Conservation (phyloP, 2,113 vertebrate genomes). For the Origma solitaria region DNA sequence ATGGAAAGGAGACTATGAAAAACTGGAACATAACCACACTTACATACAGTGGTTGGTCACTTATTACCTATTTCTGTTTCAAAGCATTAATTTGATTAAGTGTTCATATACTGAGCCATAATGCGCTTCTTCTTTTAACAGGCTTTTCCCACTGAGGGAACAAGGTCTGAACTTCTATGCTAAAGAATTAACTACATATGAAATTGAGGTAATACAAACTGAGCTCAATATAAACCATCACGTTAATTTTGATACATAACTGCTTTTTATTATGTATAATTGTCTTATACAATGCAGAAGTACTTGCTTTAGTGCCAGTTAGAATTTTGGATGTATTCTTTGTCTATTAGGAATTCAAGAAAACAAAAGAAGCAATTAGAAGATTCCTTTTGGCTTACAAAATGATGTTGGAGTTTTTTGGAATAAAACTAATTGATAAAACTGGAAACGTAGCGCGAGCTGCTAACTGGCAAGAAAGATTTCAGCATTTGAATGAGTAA, state of each 20-base stretch:
- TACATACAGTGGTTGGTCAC: conserved; percentile 95
- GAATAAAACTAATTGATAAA: conserved; percentile 92
- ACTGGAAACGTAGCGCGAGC: conserved; percentile 88
- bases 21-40: conserved; percentile 96
- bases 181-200: conserved; percentile 96
- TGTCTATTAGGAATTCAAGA: conserved; percentile 91
- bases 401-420: conserved; percentile 98
- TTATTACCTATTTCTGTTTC: conserved; percentile 29
- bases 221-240: not conserved
- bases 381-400: conserved; percentile 92
- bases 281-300: not conserved
- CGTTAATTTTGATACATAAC: not conserved
- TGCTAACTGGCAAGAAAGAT: conserved; percentile 91
- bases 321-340: not conserved
- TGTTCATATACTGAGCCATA: not conserved
- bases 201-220: conserved; percentile 89
- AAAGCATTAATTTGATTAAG: not conserved
- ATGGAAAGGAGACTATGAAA: conserved; percentile 97
- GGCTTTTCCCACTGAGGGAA: conserved; percentile 96
- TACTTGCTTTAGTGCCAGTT: not conserved
- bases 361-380: conserved; percentile 91
- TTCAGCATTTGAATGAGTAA: conserved; percentile 98
- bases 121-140: conserved; percentile 57
- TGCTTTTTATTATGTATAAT: not conserved
- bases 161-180: conserved; percentile 99